Evolutionary conservation across 2,113 vertebrate genomes (phyloP).

Genomic region (Telmatochromis sp.): DNA sequence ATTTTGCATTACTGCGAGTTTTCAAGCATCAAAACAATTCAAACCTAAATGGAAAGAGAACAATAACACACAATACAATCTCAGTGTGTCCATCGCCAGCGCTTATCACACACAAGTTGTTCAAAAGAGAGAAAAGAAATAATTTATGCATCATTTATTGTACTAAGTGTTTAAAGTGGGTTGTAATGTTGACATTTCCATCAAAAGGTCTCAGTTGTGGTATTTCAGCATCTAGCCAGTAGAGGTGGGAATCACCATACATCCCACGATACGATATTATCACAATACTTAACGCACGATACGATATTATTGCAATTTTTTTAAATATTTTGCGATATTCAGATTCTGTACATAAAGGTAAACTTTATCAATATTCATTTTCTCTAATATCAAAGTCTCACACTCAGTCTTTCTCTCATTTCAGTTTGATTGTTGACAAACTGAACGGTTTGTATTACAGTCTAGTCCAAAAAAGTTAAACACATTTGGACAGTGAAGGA

Average conservation of each 20-base stretch:
- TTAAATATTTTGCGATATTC: rapidly evolving
- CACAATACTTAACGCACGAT: no score
- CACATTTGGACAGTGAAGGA: no score
- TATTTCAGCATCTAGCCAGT: neutral
- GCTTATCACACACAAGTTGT: neutral
- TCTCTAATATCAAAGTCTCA: no score
- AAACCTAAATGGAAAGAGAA: neutral
- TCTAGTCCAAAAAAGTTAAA: no score
- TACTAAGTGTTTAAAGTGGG: neutral
- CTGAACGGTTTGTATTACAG: no score
- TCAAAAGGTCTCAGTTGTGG: rapidly evolving
- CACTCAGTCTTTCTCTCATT: no score
- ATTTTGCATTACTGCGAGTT: neutral
- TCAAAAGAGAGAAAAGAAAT: neutral
- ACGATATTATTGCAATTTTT: no score
- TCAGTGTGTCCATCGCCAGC: neutral
- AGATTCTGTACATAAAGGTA: no score
- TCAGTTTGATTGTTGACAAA: no score
- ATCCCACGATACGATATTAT: rapidly evolving
- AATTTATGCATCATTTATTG: neutral
- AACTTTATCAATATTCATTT: no score
- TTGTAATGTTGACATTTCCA: neutral
- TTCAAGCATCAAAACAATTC: neutral
- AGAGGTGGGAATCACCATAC: rapidly evolving
- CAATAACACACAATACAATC: neutral